Conservation (phyloP, 2,888 invertebrate species). For the Cybosia mesomella region DNA sequence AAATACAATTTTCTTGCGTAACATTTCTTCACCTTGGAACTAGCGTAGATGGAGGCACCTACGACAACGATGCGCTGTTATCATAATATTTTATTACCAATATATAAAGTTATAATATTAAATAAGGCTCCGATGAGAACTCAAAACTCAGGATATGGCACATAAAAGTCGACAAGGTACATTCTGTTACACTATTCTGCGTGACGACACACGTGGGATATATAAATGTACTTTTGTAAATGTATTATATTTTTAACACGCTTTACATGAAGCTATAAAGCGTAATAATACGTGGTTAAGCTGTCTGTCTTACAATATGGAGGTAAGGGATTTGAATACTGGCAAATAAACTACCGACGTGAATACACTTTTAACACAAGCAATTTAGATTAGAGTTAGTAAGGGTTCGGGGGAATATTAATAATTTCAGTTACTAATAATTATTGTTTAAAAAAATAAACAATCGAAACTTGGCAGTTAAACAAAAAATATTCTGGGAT, state of each 20-base stretch:
- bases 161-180: constrained; percentile 44
- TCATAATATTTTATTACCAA: constrained; percentile 50
- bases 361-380: too few relatives aligned
- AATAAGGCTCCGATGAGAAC: constrained; percentile 38
- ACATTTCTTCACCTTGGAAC: constrained; percentile 35
- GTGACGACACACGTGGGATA: constrained; percentile 18
- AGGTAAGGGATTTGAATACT: too few relatives aligned
- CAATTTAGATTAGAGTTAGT: too few relatives aligned
- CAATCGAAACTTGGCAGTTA: too few relatives aligned
- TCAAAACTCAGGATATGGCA: constrained; percentile 38
- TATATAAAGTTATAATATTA: constrained; percentile 39
- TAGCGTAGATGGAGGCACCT: constrained; percentile 22
- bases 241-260: not conserved
- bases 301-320: too few relatives aligned
- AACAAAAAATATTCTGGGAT: too few relatives aligned
- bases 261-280: too few relatives aligned
- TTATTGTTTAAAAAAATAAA: too few relatives aligned
- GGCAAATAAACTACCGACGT: too few relatives aligned
- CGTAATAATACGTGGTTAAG: too few relatives aligned
- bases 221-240: not conserved
- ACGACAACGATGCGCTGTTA: constrained; percentile 36
- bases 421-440: too few relatives aligned
- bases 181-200: constrained; percentile 29
- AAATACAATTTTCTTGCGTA: constrained; percentile 35
- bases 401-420: too few relatives aligned